Evolutionary conservation across 2,113 vertebrate genomes (phyloP).

Genomic region (Bambusicola thoracicus): DNA sequence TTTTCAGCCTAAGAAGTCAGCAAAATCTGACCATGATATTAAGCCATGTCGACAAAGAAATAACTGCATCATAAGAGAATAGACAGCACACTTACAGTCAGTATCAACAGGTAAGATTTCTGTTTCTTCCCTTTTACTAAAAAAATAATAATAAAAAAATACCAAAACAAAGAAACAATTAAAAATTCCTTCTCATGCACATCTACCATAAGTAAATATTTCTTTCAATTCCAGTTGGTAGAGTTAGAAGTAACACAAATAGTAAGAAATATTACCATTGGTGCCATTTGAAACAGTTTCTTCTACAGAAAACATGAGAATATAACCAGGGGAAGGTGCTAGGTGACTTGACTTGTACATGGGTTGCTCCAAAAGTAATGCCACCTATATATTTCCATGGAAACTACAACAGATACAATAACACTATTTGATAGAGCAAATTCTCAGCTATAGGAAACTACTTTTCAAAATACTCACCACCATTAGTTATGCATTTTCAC

Average conservation of each 20-base stretch:
- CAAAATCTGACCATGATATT: not conserved
- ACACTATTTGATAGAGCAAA: too few relatives aligned
- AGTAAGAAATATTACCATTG: not conserved
- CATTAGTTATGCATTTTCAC: too few relatives aligned
- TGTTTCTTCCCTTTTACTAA: not conserved
- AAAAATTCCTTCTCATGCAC: not conserved
- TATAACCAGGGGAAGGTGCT: not conserved
- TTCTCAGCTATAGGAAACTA: too few relatives aligned
- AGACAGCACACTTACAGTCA: not conserved
- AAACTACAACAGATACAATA: too few relatives aligned
- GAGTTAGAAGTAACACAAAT: not conserved
- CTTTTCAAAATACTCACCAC: too few relatives aligned
- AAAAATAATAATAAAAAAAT: not conserved
- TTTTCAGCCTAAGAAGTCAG: not conserved
- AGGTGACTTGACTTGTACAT: not conserved
- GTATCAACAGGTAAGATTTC: not conserved
- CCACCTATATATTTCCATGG: too few relatives aligned
- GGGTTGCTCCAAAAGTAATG: too few relatives aligned
- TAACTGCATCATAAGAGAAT: not conserved
- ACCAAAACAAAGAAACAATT: not conserved
- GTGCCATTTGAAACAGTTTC: not conserved
- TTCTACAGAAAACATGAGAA: not conserved
- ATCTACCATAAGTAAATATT: not conserved
- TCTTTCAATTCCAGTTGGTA: not conserved
- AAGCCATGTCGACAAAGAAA: not conserved